Conservation (phyloP, 2,888 invertebrate genomes). For the Eucera pruinosa region DNA sequence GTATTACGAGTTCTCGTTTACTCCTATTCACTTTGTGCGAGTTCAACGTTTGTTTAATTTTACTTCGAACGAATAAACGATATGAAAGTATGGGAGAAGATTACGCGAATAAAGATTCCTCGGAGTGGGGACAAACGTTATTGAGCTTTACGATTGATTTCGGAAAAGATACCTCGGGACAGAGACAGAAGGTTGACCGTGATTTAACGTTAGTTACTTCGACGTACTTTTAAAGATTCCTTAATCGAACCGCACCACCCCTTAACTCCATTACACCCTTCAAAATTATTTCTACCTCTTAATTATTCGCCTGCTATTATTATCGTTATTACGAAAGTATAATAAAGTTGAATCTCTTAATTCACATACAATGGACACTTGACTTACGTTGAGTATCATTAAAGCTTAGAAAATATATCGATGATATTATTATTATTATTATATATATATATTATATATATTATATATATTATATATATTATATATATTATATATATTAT, state of each 20-base stretch:
- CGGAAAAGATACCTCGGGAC: conserved; percentile 16
- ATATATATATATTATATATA: too few species aligned
- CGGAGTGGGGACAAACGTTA: conserved; percentile 30
- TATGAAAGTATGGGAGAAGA: not conserved
- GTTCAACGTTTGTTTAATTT: not conserved
- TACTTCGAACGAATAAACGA: conserved; percentile 18
- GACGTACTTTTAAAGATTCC: conserved; percentile 25
- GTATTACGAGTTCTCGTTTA: not conserved
- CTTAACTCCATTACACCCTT: too few species aligned
- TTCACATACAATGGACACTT: conserved; percentile 34
- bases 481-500: too few species aligned
- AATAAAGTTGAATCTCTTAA: conserved; percentile 21
- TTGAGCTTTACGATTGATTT: conserved; percentile 13
- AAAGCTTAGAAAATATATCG: conserved; percentile 39
- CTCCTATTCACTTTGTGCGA: too few species aligned
- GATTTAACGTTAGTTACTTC: conserved; percentile 20
- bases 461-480: too few species aligned
- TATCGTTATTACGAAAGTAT: conserved; percentile 39
- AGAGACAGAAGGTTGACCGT: conserved; percentile 31
- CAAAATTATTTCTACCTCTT: conserved; percentile 28
- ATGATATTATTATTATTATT: too few species aligned
- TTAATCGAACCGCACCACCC: conserved; percentile 14
- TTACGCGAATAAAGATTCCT: conserved; percentile 12
- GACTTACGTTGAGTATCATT: conserved; percentile 40
- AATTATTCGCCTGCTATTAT: conserved; percentile 19